Evolutionary conservation across 2,888 invertebrate genomes (phyloP), one percentile per base, ranked within the genome.

Genomic region (Xylota sylvarum): DNA sequence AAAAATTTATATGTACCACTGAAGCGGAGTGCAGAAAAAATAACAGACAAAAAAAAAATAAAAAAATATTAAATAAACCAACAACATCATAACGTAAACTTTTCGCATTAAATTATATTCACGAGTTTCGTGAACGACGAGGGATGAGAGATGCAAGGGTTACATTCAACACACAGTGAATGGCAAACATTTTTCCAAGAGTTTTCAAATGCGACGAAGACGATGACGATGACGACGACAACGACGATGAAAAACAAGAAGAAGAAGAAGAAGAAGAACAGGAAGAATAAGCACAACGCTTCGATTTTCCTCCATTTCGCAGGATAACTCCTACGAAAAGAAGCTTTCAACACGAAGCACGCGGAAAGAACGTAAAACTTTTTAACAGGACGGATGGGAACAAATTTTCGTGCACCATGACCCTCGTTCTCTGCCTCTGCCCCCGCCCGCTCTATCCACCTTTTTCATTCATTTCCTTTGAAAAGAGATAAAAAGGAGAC

Each of bases 31-130:
- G 62, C 76, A 72, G 58, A 86, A 67, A 46, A 80, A 77, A 82
- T 74, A 86, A 82, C 86, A 72, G 64, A 85, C 85, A 77, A 81
- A 74, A 43, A 37, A 32, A 30, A 37, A 50, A 17, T n/a, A 48
- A 43, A 37, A 35, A 37, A 69, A 62, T 40, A 77, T 48, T 46
- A 84, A 64, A 46, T 67, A 43, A 82, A 73, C 82, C 82, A 82
- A 82, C 77, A 86, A 69, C 86, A 82, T 82, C 72, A 82, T 82
- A 87, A 83, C 69, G 72, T 65, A 78, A 87, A 83, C 74, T 87
- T 83, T 87, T 79, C 83, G 74, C 69, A 78, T 82, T 78, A 87
- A 87, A 87, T 87, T 87, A 87, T 87, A 78, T 87, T 87, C 81
- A 73, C 69, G 64, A 65, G 56, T 74, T 65, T 77, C 48, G 9